Evolutionary conservation across 2,113 vertebrate species (phyloP).

Genomic region (Tauraco erythrolophus): DNA sequence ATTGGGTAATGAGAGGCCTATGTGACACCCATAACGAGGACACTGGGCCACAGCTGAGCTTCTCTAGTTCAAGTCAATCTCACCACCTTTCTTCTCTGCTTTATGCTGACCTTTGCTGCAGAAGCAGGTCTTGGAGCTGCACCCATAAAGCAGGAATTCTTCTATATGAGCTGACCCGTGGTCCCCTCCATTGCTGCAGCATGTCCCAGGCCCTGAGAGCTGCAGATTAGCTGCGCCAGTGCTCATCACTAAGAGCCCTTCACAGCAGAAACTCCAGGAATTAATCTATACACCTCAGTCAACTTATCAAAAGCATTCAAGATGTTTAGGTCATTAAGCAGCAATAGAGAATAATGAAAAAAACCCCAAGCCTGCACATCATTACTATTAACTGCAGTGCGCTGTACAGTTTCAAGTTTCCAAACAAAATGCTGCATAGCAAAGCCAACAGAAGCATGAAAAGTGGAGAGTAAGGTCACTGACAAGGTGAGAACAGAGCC

Average conservation of each 20-base stretch:
- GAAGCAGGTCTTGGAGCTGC: background rate
- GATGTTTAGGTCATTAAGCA: constrained; percentile 44
- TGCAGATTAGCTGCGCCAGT: constrained; percentile 4
- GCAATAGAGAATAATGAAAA: constrained; percentile 1
- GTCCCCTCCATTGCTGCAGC: background rate
- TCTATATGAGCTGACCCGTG: rapidly evolving
- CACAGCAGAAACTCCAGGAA: constrained; percentile 5
- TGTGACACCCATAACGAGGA: background rate
- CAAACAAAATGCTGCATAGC: background rate
- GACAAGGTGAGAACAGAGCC: background rate
- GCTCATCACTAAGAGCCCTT: background rate
- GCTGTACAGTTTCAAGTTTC: background rate
- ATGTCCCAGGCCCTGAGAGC: background rate
- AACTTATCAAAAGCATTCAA: constrained; percentile 23
- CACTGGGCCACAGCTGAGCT: background rate
- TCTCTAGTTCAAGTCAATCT: background rate
- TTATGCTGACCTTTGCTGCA: background rate
- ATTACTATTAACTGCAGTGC: background rate
- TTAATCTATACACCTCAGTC: constrained; percentile 22
- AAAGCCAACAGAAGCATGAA: background rate
- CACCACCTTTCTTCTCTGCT: background rate
- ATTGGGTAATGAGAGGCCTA: background rate
- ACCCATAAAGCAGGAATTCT: background rate
- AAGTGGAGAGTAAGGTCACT: background rate
- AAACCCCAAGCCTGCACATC: background rate